A percentile compares a stretch with the other conserved stretches of the same genome.
These are phyloP conservation scores for Desmodus rotundus DNA, from an alignment of 2,113 vertebrate genomes.

Conservation along the genomic window DNA sequence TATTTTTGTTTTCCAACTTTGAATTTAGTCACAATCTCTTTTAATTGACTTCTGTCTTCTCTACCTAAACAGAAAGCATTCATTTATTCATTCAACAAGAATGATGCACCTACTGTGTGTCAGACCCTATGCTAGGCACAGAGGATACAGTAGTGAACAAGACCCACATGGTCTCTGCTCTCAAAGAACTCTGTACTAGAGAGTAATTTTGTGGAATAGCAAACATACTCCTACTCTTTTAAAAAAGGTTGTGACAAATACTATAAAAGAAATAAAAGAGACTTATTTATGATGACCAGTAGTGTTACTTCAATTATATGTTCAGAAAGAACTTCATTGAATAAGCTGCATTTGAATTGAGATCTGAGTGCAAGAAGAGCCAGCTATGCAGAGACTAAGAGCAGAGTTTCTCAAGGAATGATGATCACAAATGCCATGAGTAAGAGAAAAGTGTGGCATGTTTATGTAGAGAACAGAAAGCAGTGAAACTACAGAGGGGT, in stretches of 20 bases:
- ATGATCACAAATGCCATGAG: not conserved
- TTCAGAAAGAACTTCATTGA: not conserved
- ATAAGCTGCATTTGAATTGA: not conserved
- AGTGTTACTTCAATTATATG: not conserved
- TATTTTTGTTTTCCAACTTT: not conserved
- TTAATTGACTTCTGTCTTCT: not conserved
- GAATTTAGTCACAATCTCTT: constrained; percentile 14
- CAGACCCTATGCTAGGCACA: not conserved
- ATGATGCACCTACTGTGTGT: not conserved
- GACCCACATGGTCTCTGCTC: not conserved
- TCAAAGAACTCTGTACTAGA: not conserved
- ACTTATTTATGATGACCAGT: not conserved
- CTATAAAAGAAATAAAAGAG: not conserved
- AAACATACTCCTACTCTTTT: not conserved
- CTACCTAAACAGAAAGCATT: not conserved
- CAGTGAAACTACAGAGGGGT: not conserved
- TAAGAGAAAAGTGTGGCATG: not conserved
- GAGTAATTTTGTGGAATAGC: not conserved
- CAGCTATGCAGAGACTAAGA: not conserved
- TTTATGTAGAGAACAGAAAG: not conserved
- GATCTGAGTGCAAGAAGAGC: not conserved
- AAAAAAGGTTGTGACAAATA: not conserved
- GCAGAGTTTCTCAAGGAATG: not conserved
- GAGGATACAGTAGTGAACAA: not conserved
- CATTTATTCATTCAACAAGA: not conserved